Base-by-base conservation (phyloP, 2,113 vertebrate genomes). In the Shinisaurus crocodilurus region DNA sequence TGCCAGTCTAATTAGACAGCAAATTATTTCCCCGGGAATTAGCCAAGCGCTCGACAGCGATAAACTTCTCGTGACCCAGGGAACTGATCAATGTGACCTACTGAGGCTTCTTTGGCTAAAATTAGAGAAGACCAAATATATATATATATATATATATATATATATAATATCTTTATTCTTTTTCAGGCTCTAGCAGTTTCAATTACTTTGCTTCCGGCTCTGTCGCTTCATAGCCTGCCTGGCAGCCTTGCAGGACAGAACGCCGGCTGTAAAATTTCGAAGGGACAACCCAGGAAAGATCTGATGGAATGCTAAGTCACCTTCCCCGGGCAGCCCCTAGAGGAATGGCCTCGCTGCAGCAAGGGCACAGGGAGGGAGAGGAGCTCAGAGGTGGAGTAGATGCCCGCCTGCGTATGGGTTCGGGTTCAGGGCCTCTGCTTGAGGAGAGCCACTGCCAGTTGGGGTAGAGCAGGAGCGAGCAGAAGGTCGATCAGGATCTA, bases 101-200 rank as follows among this genome's bases (percentile, higher is more conserved):
- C 40, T 32, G 79, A 92, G 87, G 80, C 87, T 93, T 92, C 89
- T 45, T 70, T 3, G 23, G 57, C 89, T 94, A 95, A 92, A 94
- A 92, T 91, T 93, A 92, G 94, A 91, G 92, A 74, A 88, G 20
- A n/a, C 23, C 10, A 13, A 13, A 32, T 29, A 67, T n/a, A 67
- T 63, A 29, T 48, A 10, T 76, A 20, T 75, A 10, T 10, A 2
- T 25, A 3, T 25, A 20, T 9, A 20, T 8, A 23, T 20, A 2
- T 10, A 54, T 54, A n/a, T 54, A 5, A 54, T 54, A 6, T 45
- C 48, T 83, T 76, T 90, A 93, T 93, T 94, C 90, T 88, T 74
- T 90, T 93, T 91, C 91, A 89, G 86, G 92, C 90, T 92, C 82
- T 86, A 88, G 80, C 13, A 34, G 0, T 86, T 94, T 70, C 76